Base-by-base conservation (phyloP, 2,888 invertebrate species). In the Pandemis heparana region DNA sequence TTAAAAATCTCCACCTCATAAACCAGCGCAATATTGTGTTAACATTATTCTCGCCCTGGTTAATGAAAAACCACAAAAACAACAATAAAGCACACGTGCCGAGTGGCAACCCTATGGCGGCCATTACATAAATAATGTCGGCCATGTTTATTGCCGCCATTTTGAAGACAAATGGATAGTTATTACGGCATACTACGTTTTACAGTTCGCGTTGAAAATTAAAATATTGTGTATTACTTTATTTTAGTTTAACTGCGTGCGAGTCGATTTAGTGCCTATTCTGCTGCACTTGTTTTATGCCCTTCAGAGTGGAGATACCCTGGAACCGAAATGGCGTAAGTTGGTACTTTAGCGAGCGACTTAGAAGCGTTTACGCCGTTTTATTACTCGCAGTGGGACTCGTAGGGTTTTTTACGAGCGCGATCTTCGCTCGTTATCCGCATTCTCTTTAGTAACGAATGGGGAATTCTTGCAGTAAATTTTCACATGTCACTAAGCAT, bases 151-250 rank as follows among this genome's bases (percentile, higher is more conserved):
- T 93, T 94, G 91, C 94, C 89, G 83, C 94, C 92, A 94, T 94
- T 94, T 92, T 92, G 91, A 93, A 94, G 94, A 94, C 94, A 94
- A 94, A 94, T 94, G 93, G 94, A 89, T 93, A 94, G 93, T 94
- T 94, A 94, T 94, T 92, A 94, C 92, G 87, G 88, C 88, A 89
- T 87, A 89, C 89, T 92, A 88, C 89, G 91, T 92, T 94, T 94
- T 92, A 93, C 92, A 93, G 92, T 92, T 85, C 84, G 87, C 87
- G 87, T 87, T 88, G 88, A 85, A 94, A 94, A 94, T 94, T 94
- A 94, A 94, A 94, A 94, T 94, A 94, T 94, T 92, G 91, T 91
- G 87, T 91, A 91, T 91, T 89, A 90, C 90, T 92, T 73, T 92
- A 89, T 92, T 92, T 91, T 87, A 82, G 86, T 85, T 88, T 88